These are phyloP conservation scores for Drosophila pegasa DNA, from an alignment of 2,888 invertebrate species.

Conservation along the genomic window DNA sequence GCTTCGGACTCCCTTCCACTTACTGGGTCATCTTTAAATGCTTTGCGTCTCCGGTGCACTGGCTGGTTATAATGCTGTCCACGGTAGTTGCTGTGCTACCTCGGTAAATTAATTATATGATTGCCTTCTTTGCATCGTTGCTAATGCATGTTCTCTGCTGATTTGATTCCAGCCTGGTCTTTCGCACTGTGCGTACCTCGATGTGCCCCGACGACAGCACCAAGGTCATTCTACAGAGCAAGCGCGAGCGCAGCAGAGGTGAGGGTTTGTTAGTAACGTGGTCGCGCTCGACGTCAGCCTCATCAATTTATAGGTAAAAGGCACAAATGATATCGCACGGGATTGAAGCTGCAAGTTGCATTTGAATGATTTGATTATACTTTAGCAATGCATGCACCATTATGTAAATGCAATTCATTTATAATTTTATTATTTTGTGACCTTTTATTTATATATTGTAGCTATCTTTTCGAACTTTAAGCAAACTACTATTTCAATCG, in stretches of 20 bases:
- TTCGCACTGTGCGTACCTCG: constrained; percentile 89
- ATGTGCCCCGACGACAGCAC: constrained; percentile 91
- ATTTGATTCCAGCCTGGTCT: constrained; percentile 87
- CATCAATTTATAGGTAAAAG: constrained; percentile 87
- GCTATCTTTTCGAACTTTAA: background rate
- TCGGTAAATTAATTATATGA: constrained; percentile 86
- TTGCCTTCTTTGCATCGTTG: background rate
- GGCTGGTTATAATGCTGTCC: constrained; percentile 92
- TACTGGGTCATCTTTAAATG: constrained; percentile 94
- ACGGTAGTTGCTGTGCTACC: constrained; percentile 92
- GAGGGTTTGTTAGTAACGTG: constrained; percentile 88
- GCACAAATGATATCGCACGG: constrained; percentile 73
- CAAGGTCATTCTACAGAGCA: constrained; percentile 88
- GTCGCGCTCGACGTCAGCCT: constrained; percentile 87
- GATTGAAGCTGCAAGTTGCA: constrained; percentile 18
- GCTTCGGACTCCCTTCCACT: constrained; percentile 93
- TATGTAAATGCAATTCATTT: constrained; percentile 23
- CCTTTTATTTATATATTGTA: constrained; percentile 67
- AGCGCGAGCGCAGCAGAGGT: constrained; percentile 87
- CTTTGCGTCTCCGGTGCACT: constrained; percentile 90
- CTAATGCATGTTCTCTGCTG: background rate
- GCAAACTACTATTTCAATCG: background rate
- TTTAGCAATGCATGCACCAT: constrained; percentile 43
- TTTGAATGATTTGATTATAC: constrained; percentile 35
- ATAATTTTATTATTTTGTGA: constrained; percentile 64